Conservation (phyloP, 2,888 invertebrate genomes). For the Drosophila putrida region DNA sequence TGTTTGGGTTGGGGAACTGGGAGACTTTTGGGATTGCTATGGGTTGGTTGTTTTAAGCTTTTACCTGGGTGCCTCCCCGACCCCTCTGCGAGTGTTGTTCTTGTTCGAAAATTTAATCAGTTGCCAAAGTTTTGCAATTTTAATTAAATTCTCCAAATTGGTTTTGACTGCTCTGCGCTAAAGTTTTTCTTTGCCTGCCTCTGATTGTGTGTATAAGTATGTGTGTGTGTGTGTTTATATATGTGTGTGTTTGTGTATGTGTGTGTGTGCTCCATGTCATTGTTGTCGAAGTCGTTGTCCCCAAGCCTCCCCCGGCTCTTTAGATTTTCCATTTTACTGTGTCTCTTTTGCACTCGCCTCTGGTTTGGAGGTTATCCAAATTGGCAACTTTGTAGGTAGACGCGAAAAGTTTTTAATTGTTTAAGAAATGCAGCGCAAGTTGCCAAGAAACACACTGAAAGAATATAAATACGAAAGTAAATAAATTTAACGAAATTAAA, state of each 20-base stretch:
- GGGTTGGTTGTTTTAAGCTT: slow-evolving; percentile 69
- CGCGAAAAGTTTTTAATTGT: slow-evolving; percentile 75
- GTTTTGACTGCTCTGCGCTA: slow-evolving; percentile 82
- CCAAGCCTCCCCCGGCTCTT: slow-evolving; percentile 16
- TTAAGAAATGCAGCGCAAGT: slow-evolving; percentile 64
- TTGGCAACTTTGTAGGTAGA: slow-evolving; percentile 78
- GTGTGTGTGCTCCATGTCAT: slow-evolving; percentile 39
- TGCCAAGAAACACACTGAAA: slow-evolving; percentile 43
- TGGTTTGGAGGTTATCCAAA: slow-evolving; percentile 77
- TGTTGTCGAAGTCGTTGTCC: slow-evolving; percentile 41
- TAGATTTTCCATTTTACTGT: slow-evolving; percentile 49
- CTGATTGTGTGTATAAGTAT: slow-evolving; percentile 15
- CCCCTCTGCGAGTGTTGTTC: slow-evolving; percentile 34
- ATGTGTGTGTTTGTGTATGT: slow-evolving; percentile 8
- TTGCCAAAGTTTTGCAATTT: slow-evolving; percentile 84
- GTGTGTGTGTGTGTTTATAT: slow-evolving; percentile 11
- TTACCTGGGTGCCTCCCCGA: slow-evolving; percentile 57
- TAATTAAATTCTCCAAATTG: slow-evolving; percentile 84
- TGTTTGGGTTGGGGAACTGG: slow-evolving; percentile 17
- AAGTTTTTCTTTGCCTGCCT: slow-evolving; percentile 69
- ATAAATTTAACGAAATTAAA: neutral
- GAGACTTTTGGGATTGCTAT: slow-evolving; percentile 10
- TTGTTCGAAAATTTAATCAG: slow-evolving; percentile 81
- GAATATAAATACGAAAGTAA: neutral
- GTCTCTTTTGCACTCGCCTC: slow-evolving; percentile 48